Evolutionary conservation across 2,113 vertebrate species (phyloP).

Genomic region (Corythornis vintsioides): DNA sequence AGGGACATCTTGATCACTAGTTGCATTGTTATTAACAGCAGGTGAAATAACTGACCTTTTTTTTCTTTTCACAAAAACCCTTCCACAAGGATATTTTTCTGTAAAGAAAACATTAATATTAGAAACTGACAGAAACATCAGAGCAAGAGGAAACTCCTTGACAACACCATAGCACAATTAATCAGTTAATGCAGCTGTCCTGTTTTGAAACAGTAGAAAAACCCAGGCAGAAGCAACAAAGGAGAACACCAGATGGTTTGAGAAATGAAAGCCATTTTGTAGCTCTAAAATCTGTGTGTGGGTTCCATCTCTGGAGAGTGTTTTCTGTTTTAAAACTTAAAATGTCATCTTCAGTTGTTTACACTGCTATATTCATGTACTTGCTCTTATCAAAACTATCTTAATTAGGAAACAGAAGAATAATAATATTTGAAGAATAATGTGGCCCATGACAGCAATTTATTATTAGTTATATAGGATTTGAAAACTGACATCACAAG

Average conservation of each 20-base stretch:
- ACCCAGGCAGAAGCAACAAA: not conserved
- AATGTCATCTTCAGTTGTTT: not conserved
- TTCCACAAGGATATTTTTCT: constrained; percentile 75
- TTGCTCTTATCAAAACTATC: not conserved
- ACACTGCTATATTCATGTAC: not conserved
- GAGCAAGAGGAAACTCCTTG: not conserved
- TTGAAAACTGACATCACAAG: not conserved
- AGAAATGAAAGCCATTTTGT: not conserved
- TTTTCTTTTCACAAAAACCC: not conserved
- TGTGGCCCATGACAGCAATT: not conserved
- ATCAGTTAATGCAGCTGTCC: not conserved
- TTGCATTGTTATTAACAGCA: not conserved
- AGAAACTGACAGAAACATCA: not conserved
- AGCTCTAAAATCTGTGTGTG: not conserved
- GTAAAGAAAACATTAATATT: not conserved
- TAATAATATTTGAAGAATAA: not conserved
- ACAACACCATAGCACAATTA: not conserved
- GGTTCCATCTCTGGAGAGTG: not conserved
- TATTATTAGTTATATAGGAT: not conserved
- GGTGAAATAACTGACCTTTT: constrained; percentile 21
- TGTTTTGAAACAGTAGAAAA: not conserved
- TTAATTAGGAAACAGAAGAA: not conserved
- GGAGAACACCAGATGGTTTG: not conserved
- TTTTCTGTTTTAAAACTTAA: not conserved
- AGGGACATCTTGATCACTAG: not conserved